A percentile compares a stretch with the other conserved stretches of the same genome.
phyloP scores from a whole-genome alignment of 2,797 vertebrate species.

The Muraenolepis orangiensis region DNA sequence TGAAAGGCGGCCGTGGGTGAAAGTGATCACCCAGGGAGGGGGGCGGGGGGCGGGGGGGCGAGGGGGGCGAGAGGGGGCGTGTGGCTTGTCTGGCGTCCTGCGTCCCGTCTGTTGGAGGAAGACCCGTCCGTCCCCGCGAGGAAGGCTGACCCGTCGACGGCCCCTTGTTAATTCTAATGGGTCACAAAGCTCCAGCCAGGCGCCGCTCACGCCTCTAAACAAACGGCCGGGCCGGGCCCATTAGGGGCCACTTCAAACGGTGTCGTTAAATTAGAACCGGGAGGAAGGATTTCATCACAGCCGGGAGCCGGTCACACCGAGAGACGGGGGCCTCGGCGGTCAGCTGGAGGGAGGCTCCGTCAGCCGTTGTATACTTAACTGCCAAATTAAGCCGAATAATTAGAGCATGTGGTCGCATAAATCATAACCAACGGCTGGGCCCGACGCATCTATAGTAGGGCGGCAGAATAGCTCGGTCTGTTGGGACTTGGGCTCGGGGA shows the following conservation, averaged over 20 bases:
- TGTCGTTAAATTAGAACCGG: constrained; percentile 56
- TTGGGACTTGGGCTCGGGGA: too few species aligned
- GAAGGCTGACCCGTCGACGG: constrained; percentile 63
- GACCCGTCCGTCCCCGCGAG: neutral
- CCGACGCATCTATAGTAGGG: constrained; percentile 77
- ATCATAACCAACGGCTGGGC: constrained; percentile 48
- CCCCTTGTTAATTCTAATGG: constrained; percentile 75
- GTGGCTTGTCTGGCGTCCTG: neutral
- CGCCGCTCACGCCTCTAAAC: constrained; percentile 72
- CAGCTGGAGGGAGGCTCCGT: constrained; percentile 30
- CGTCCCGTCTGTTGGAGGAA: constrained; percentile 15
- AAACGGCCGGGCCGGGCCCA: constrained; percentile 65
- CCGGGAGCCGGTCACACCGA: constrained; percentile 23
- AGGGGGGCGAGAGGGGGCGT: too few species aligned
- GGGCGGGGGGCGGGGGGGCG: too few species aligned
- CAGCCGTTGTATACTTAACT: constrained; percentile 45
- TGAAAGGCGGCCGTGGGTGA: neutral
- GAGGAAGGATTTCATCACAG: constrained; percentile 50
- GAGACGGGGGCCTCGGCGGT: constrained; percentile 23
- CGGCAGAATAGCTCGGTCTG: too few species aligned
- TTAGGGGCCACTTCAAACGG: constrained; percentile 68
- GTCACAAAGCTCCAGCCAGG: constrained; percentile 68
- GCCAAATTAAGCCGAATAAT: constrained; percentile 52
- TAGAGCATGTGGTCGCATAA: constrained; percentile 44
- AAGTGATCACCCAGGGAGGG: too few species aligned